phyloP scores from a whole-genome alignment of 1,140 invertebrate genomes.

The Gonioctena quinquepunctata region DNA sequence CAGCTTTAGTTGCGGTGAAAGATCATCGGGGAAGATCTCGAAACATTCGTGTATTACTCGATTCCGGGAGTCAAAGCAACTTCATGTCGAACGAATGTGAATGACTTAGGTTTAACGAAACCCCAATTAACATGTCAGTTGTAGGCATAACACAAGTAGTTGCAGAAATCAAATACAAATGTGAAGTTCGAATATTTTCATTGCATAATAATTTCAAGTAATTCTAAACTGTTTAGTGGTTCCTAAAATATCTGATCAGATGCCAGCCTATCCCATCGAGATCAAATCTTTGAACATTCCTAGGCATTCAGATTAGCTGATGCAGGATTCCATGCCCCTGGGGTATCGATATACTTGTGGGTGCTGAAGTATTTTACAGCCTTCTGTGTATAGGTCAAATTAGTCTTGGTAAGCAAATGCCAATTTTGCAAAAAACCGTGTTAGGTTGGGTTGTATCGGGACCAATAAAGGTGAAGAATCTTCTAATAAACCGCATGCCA shows the following conservation, averaged over 20 bases:
- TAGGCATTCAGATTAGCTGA: constrained; percentile 36
- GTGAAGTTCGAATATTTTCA: too few relatives aligned
- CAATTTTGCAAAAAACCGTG: neutral
- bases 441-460: neutral
- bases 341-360: constrained; percentile 40
- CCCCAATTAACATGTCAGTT: neutral
- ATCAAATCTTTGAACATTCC: too few relatives aligned
- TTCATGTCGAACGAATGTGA: constrained; percentile 12
- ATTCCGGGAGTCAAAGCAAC: constrained; percentile 10
- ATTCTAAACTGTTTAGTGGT: too few relatives aligned
- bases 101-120: constrained; percentile 13
- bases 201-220: too few relatives aligned
- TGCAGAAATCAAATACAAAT: too few relatives aligned
- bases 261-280: too few relatives aligned
- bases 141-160: neutral
- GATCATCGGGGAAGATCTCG: constrained; percentile 16
- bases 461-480: neutral
- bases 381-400: constrained; percentile 34
- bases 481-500: neutral
- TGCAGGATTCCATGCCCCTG: constrained; percentile 30
- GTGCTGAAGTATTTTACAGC: constrained; percentile 35
- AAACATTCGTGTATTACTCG: neutral
- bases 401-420: neutral
- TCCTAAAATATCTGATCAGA: too few relatives aligned
- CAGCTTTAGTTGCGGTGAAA: neutral